Evolutionary conservation across 2,113 vertebrate genomes (phyloP), one percentile per base, ranked within the genome.

Genomic region (Sylvietta virens): DNA sequence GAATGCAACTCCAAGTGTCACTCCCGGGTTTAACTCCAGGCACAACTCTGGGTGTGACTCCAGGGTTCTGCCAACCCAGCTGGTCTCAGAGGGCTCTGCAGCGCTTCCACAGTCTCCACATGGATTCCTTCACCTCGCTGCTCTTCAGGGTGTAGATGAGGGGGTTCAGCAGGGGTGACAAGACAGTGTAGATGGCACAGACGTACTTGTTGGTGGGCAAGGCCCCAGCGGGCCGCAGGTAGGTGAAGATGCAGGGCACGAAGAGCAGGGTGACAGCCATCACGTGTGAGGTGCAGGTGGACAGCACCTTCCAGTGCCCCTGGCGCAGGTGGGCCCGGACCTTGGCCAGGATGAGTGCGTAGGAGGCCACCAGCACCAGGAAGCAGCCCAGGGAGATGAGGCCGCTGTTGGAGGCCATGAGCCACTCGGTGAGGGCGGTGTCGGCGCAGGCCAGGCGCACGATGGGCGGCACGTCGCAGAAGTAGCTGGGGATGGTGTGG

Each of bases 341-440:
- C 4, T 90, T 91, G 69, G 47, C 51, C 70, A 98, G 76, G 61
- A 97, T 97, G 67, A 95, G 67, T 0, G 0, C 14, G 17, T 98
- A 98, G 28, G 97, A 97, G 24, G 66, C 44, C 40, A 97, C n/a
- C 44, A 97, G 83, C n/a, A 96, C 35, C 20, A 97, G 37, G 90
- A 98, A 97, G 74, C 94, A 97, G 33, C 19, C 28, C 35, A 97
- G 81, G n/a, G 87, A 95, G 17, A 97, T 87, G 6, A 97, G 76
- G 31, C 96, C 94, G 0, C 96, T 97, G 80, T 96, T 97, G 93
- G 91, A 95, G 47, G 80, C 89, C 74, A 97, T 90, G 61, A 97
- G 95, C 73, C 96, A 83, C 83, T 97, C 88, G 2, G 60, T 96
- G 87, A 93, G 19, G 7, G 54, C 5, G 13, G 86, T 78, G 56